A percentile compares a stretch with the other conserved stretches of the same genome.
Evolutionary conservation across 92 coral and sea anemone species (phyloP).

Genomic region (Bergia sp.): DNA sequence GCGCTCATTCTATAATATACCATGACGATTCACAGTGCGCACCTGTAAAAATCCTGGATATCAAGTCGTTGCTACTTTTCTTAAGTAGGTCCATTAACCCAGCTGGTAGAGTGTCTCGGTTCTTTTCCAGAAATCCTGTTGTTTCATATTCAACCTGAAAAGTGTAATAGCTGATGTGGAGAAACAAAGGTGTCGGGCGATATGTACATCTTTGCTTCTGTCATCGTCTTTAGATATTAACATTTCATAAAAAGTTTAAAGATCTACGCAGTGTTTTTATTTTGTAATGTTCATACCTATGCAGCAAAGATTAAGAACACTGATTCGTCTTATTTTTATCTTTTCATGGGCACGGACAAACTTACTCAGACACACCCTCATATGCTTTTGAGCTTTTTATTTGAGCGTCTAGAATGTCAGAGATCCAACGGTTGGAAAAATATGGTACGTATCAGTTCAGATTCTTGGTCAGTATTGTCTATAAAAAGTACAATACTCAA

Average conservation of each 20-base stretch:
- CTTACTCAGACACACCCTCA: too few relatives aligned
- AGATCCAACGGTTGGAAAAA: too few relatives aligned
- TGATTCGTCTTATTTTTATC: too few relatives aligned
- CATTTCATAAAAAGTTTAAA: not conserved
- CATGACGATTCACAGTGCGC: not conserved
- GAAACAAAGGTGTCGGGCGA: too few relatives aligned
- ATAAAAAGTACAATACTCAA: too few relatives aligned
- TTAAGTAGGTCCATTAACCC: conserved; percentile 73
- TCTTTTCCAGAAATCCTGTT: conserved; percentile 82
- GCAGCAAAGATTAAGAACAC: not conserved
- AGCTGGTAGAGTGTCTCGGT: conserved; percentile 79
- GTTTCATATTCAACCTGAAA: conserved; percentile 79
- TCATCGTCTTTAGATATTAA: not conserved
- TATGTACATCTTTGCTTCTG: not conserved
- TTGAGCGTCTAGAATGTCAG: too few relatives aligned
- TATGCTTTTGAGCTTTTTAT: too few relatives aligned
- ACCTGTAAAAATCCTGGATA: conserved; percentile 77
- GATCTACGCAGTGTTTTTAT: not conserved
- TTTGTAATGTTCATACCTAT: not conserved
- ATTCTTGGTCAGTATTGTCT: too few relatives aligned
- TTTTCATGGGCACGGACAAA: too few relatives aligned
- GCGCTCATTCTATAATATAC: too few relatives aligned
- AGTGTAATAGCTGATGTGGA: too few relatives aligned
- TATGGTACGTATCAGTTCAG: too few relatives aligned
- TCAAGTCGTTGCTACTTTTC: conserved; percentile 70